Evolutionary conservation across 2,797 vertebrate species (phyloP), one percentile per base, ranked within the genome.

Genomic region (Danio jaintianensis): DNA sequence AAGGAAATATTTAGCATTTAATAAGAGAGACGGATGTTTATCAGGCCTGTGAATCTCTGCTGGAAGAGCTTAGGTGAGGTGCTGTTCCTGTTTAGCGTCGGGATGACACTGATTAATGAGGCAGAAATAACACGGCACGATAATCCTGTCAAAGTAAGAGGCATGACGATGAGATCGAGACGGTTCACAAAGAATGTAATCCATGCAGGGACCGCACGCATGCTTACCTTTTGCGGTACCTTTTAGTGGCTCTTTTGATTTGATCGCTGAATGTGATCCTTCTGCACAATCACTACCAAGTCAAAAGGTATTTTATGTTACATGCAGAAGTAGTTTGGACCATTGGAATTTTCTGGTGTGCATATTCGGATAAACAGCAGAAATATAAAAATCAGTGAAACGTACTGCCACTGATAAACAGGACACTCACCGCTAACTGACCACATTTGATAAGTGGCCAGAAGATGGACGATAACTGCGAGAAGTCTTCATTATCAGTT

Each of bases 121-220:
- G n/a, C n/a, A n/a, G n/a, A n/a, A n/a, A n/a, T n/a, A n/a, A n/a
- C n/a, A n/a, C n/a, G n/a, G n/a, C n/a, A n/a, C n/a, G n/a, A n/a
- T n/a, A n/a, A n/a, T n/a, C n/a, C n/a, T n/a, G n/a, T n/a, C 85
- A 85, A 86, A 89, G 68, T 79, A 71, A 81, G 79, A 82, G 83
- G 78, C 69, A 78, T 78, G 42, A 79, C n/a, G 22, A 68, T 75
- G 72, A 62, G 64, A 81, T 62, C 6, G 38, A 45, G 64, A 69
- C 73, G 45, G 45, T 70, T 70, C 40, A 16, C 47, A 45, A 53
- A 58, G 47, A 29, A 43, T 81, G 43, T 45, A 29, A 75, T 81
- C 63, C 47, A 52, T 59, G 63, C 12, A n/a, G 20, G 36, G 29
- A 42, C 64, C 68, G 53, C 50, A 73, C 22, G 7, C 59, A 62